Conservation (phyloP, 2,797 vertebrate species). For the Syngnathus rostellatus region DNA sequence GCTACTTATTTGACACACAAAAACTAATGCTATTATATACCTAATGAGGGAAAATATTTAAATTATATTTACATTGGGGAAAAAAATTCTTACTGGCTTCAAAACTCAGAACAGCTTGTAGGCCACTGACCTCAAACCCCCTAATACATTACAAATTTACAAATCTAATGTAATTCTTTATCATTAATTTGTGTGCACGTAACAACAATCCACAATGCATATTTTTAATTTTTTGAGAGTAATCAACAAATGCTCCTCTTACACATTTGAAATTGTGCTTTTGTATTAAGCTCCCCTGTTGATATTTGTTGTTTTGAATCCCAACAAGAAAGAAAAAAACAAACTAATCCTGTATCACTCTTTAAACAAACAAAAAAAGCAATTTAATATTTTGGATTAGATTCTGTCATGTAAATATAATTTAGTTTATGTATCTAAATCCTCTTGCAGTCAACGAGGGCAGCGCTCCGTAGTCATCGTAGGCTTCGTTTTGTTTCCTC, state of each 20-base stretch:
- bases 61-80: neutral
- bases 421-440: constrained; percentile 5
- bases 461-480: too few relatives aligned
- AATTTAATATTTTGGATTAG: constrained; percentile 13
- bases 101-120: neutral
- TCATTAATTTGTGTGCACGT: neutral
- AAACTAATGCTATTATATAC: neutral
- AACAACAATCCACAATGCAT: neutral
- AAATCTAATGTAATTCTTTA: neutral
- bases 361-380: neutral
- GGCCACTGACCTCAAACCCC: neutral
- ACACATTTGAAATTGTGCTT: constrained; percentile 1
- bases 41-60: neutral
- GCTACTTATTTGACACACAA: neutral
- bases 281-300: neutral
- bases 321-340: neutral
- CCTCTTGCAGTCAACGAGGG: neutral
- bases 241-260: neutral
- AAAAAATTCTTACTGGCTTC: too few relatives aligned
- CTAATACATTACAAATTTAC: too few relatives aligned
- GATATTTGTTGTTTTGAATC: neutral
- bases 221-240: neutral
- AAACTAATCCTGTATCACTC: constrained; percentile 4
- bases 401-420: constrained; percentile 1
- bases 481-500: constrained; percentile 6